phyloP scores from a whole-genome alignment of 2,113 vertebrate species.

The Astur gentilis region DNA sequence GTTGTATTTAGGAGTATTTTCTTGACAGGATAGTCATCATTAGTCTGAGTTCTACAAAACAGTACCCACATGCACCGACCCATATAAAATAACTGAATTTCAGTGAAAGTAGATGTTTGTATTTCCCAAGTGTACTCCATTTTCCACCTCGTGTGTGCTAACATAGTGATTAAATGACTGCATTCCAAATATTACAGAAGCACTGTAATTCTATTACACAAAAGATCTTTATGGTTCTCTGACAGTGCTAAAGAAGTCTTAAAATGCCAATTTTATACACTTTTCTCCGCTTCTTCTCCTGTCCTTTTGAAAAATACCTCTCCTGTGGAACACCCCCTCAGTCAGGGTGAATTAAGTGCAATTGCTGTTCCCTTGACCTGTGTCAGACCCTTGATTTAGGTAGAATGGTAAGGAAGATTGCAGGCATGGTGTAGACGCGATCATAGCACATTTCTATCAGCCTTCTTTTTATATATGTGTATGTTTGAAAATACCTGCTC shows the following conservation, averaged over 20 bases:
- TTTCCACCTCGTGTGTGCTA: background rate
- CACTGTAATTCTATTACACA: background rate
- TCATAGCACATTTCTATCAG: background rate
- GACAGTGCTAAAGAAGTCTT: background rate
- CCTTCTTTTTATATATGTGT: background rate
- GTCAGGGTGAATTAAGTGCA: background rate
- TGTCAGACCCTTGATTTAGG: background rate
- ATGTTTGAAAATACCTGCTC: background rate
- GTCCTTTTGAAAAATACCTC: background rate
- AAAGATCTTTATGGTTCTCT: background rate
- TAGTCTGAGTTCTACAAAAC: background rate
- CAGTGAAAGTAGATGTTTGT: background rate
- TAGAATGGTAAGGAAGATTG: background rate
- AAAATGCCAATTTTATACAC: background rate
- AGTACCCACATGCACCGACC: background rate
- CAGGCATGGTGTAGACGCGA: background rate
- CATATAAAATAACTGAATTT: background rate
- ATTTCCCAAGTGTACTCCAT: background rate
- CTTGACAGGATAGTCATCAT: background rate
- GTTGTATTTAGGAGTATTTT: background rate
- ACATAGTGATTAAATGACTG: background rate
- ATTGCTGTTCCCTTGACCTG: background rate
- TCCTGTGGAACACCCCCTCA: background rate
- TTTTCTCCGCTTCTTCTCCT: background rate
- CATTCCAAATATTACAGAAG: background rate